Conservation (phyloP, 2,797 vertebrate species). For the Takifugu rubripes region DNA sequence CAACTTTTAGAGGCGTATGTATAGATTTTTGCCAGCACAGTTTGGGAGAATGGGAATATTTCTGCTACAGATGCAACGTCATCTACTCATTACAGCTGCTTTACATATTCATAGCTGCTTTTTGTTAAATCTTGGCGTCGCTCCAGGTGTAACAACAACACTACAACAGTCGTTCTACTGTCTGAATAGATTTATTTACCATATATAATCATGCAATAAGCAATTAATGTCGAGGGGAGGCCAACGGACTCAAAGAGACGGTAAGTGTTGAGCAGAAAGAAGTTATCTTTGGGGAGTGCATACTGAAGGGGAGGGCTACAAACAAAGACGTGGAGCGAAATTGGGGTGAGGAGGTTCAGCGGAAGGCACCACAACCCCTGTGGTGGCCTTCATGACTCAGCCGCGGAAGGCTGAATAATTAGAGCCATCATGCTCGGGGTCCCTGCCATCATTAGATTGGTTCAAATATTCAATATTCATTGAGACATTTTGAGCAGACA, state of each 20-base stretch:
- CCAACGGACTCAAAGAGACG: slow-evolving; percentile 25
- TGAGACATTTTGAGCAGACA: slow-evolving; percentile 63
- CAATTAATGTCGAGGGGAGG: slow-evolving; percentile 36
- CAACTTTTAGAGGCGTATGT: slow-evolving; percentile 35
- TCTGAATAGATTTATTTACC: slow-evolving; percentile 42
- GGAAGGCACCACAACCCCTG: slow-evolving; percentile 20
- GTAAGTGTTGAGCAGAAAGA: neutral
- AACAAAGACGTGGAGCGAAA: neutral
- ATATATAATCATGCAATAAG: slow-evolving; percentile 40
- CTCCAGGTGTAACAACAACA: slow-evolving; percentile 54
- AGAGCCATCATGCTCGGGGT: slow-evolving; percentile 39
- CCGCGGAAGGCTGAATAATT: slow-evolving; percentile 55
- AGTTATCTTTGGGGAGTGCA: neutral
- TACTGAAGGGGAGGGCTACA: neutral
- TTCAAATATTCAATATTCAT: slow-evolving; percentile 64
- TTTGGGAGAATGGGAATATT: slow-evolving; percentile 52
- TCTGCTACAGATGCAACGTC: slow-evolving; percentile 29
- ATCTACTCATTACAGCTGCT: slow-evolving; percentile 29
- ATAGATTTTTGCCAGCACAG: slow-evolving; percentile 42
- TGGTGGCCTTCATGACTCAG: slow-evolving; percentile 48
- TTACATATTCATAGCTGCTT: slow-evolving; percentile 54
- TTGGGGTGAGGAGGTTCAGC: slow-evolving; percentile 27
- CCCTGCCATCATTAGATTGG: slow-evolving; percentile 51
- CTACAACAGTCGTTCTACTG: slow-evolving; percentile 45
- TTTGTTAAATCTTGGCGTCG: slow-evolving; percentile 50